phyloP scores from a whole-genome alignment of 2,888 invertebrate genomes.

The Drosophila birchii region DNA sequence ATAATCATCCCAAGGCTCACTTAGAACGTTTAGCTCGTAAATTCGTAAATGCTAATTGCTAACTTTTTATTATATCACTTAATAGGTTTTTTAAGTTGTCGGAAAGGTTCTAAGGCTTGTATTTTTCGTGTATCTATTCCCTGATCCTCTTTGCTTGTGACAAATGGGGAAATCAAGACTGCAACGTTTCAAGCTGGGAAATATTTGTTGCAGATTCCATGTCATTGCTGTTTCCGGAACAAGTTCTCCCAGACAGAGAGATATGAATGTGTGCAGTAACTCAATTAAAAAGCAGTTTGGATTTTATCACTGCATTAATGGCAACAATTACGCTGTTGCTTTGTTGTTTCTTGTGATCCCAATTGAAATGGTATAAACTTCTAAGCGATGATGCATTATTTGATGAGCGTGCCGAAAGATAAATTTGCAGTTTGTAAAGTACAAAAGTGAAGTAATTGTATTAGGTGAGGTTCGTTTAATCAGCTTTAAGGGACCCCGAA shows the following conservation, averaged over 20 bases:
- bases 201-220: not conserved
- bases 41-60: constrained; percentile 53
- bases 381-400: constrained; percentile 35
- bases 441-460: not conserved
- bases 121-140: constrained; percentile 11
- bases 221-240: constrained; percentile 34
- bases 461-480: constrained; percentile 16
- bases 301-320: constrained; percentile 44
- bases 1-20: constrained; percentile 67
- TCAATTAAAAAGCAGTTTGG: constrained; percentile 56
- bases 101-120: constrained; percentile 26
- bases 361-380: constrained; percentile 31
- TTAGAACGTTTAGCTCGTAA: constrained; percentile 43
- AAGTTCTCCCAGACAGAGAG: constrained; percentile 47
- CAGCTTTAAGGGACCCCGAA: constrained; percentile 1
- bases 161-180: not conserved
- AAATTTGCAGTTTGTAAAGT: constrained; percentile 24
- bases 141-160: not conserved
- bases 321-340: constrained; percentile 26
- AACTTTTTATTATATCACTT: constrained; percentile 30
- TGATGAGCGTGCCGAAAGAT: constrained; percentile 16
- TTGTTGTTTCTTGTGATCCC: constrained; percentile 28
- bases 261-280: constrained; percentile 23
- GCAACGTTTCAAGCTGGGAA: constrained; percentile 2
- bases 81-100: constrained; percentile 36